Base-by-base conservation (phyloP, 2,797 vertebrate genomes). In the Scleropages formosus region DNA sequence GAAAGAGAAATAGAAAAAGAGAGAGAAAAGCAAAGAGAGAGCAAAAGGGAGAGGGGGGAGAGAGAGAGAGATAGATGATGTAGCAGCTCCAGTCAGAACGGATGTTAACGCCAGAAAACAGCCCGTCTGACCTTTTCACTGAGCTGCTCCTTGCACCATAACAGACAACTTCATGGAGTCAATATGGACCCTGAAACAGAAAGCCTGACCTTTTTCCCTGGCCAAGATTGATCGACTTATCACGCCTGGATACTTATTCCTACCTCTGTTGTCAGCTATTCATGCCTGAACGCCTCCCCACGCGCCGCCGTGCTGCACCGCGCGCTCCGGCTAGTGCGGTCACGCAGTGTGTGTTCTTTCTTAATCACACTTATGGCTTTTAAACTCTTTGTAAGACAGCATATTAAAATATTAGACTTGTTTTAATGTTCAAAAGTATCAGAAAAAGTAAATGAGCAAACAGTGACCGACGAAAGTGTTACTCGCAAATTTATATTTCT, bases 131-230 rank as follows among this genome's bases (percentile, higher is more conserved):
- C 85, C 83, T 86, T 85, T 84, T 64, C 70, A 16, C 64, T 0
- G 71, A 78, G 74, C 75, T 18, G 65, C 80, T 78, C 82, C 78
- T 78, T 51, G 77, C 72, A 74, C 60, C 79, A 78, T 75, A 78
- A 81, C 76, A 72, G 82, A 81, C 81, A 62, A 77, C 77, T 73
- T 78, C 73, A 66, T 77, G 80, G 77, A 68, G 76, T 78, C 70
- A 74, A 82, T 80, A 75, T 77, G 27, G 75, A 72, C 74, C 66
- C 66, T 13, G 69, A 78, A 74, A 85, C 80, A 80, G 78, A 82
- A 83, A 87, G 80, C 46, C 77, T 87, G 87, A 86, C 90, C 85
- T 90, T 88, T 84, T 79, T 80, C 61, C 79, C 80, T 82, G 79
- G 83, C 77, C 76, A 77, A 79, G 79, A 87, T 85, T 80, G 84